phyloP scores from a whole-genome alignment of 2,113 vertebrate species.

The Corythornis madagascariensis region DNA sequence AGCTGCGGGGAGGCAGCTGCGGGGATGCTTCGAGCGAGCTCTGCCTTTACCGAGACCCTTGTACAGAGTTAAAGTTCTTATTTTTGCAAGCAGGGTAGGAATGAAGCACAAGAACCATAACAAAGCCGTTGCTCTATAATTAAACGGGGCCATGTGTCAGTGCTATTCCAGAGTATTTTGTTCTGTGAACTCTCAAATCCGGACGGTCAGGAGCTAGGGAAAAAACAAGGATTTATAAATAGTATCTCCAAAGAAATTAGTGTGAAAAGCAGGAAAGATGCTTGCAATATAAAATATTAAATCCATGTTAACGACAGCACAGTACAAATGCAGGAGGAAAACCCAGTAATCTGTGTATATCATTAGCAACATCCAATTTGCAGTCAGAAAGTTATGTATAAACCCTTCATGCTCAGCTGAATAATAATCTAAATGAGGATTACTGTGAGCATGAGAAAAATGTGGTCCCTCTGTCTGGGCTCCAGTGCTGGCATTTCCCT shows the following conservation, averaged over 20 bases:
- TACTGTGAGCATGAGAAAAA: background rate
- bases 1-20: background rate
- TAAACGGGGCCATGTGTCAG: background rate
- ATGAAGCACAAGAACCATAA: background rate
- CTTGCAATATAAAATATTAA: background rate
- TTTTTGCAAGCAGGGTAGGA: background rate
- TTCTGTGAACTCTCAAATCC: background rate
- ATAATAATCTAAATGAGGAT: background rate
- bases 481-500: background rate
- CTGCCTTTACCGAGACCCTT: background rate
- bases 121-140: background rate
- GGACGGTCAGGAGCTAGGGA: background rate
- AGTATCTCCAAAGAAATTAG: background rate
- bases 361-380: accelerated
- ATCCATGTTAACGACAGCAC: background rate
- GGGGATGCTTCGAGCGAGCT: background rate
- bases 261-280: background rate
- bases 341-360: background rate
- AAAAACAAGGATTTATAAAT: background rate
- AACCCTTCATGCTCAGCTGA: background rate
- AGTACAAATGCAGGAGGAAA: background rate
- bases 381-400: background rate
- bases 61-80: background rate
- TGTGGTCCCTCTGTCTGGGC: background rate
- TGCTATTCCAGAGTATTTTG: background rate